These are phyloP conservation scores for Drosophila diplacantha DNA, from an alignment of 2,888 invertebrate genomes.

Conservation along the genomic window DNA sequence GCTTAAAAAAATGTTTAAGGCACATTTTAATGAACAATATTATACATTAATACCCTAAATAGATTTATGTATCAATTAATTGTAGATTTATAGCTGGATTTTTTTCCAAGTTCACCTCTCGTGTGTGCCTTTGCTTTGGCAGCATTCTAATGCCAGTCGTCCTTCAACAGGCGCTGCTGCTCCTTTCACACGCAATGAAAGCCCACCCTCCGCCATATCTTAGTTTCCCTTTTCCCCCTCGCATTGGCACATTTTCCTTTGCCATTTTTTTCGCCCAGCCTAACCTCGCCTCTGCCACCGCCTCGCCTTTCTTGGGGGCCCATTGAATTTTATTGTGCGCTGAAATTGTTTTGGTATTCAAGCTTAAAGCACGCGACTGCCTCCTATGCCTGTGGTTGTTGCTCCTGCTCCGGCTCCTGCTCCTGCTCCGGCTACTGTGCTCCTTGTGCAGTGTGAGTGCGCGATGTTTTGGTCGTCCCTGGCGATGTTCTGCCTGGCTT, in stretches of 20 bases:
- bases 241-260: slow-evolving; percentile 43
- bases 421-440: background rate
- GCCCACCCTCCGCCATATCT: slow-evolving; percentile 9
- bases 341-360: slow-evolving; percentile 73
- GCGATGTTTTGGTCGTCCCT: slow-evolving; percentile 53
- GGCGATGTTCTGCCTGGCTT: slow-evolving; percentile 63
- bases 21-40: background rate
- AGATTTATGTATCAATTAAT: slow-evolving; percentile 1
- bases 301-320: slow-evolving; percentile 45
- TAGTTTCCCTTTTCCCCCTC: slow-evolving; percentile 29
- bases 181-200: slow-evolving; percentile 64
- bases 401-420: slow-evolving; percentile 23
- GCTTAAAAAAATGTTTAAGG: no score
- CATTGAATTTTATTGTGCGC: slow-evolving; percentile 71
- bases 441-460: slow-evolving; percentile 25
- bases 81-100: background rate
- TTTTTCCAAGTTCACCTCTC: slow-evolving; percentile 6
- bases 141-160: slow-evolving; percentile 64
- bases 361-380: slow-evolving; percentile 69
- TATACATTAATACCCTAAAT: background rate
- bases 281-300: slow-evolving; percentile 17
- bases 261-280: slow-evolving; percentile 10
- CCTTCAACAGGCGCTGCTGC: slow-evolving; percentile 70
- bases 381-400: slow-evolving; percentile 37
- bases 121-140: slow-evolving; percentile 40